Conservation (phyloP, 2,113 vertebrate species). For the Glaucomys volans region DNA sequence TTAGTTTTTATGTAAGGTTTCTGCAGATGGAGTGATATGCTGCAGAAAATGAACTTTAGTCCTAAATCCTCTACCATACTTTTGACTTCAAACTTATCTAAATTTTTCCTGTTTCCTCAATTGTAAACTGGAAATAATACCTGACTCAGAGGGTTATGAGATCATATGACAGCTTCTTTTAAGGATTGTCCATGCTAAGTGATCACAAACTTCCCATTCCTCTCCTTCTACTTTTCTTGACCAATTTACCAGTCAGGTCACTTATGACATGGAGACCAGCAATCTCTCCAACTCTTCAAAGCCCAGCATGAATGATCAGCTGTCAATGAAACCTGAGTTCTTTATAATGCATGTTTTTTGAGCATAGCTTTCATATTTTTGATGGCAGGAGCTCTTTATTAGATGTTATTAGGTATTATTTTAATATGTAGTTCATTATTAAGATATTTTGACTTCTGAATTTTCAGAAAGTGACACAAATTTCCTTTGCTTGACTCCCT, state of each 20-base stretch:
- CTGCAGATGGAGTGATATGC: not conserved
- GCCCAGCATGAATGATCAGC: not conserved
- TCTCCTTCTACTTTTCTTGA: not conserved
- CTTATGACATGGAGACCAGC: not conserved
- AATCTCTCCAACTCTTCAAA: not conserved
- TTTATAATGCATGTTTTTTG: not conserved
- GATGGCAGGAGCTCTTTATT: not conserved
- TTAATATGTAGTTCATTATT: not conserved
- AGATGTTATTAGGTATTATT: not conserved
- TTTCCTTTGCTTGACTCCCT: not conserved
- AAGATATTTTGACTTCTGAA: not conserved
- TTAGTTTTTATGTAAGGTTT: not conserved
- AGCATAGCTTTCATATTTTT: not conserved
- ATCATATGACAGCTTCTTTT: not conserved
- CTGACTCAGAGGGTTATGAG: not conserved
- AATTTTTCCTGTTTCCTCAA: not conserved
- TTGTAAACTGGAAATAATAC: not conserved
- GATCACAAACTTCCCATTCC: not conserved
- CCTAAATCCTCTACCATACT: not conserved
- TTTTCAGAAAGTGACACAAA: not conserved
- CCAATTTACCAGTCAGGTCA: rapidly evolving
- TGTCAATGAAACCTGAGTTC: not conserved
- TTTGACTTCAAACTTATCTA: not conserved
- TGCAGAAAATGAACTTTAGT: not conserved
- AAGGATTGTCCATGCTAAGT: not conserved